A percentile compares a stretch with the other conserved stretches of the same genome.
These are phyloP conservation scores for Schrankia costaestrigalis DNA, from an alignment of 2,888 invertebrate species.

Conservation along the genomic window DNA sequence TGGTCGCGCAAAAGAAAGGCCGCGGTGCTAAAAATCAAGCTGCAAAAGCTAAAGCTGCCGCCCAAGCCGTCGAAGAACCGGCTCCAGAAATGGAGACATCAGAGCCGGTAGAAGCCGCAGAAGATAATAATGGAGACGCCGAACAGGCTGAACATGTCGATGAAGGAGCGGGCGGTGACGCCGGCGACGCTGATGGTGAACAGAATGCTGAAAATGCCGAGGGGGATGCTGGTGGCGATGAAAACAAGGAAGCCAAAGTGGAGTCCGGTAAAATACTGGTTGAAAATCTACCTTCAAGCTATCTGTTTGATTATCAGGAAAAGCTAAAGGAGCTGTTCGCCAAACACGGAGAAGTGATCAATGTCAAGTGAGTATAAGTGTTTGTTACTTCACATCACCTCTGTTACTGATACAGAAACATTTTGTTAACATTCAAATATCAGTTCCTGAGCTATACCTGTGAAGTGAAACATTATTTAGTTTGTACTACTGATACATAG, in stretches of 20 bases:
- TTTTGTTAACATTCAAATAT: slow-evolving; percentile 77
- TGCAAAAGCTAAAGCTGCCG: slow-evolving; percentile 57
- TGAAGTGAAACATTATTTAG: slow-evolving; percentile 24
- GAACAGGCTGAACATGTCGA: slow-evolving; percentile 48
- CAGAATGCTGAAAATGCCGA: slow-evolving; percentile 45
- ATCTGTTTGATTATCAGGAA: slow-evolving; percentile 74
- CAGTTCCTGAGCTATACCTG: slow-evolving; percentile 51
- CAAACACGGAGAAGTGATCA: slow-evolving; percentile 66
- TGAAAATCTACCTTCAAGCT: slow-evolving; percentile 71
- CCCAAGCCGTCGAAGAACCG: slow-evolving; percentile 49
- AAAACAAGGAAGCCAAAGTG: slow-evolving; percentile 66
- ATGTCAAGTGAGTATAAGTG: slow-evolving; percentile 61
- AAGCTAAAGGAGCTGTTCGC: slow-evolving; percentile 75
- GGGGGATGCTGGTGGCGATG: slow-evolving; percentile 43
- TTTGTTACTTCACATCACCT: slow-evolving; percentile 1
- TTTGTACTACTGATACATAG: slow-evolving; percentile 33
- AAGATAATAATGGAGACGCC: slow-evolving; percentile 65
- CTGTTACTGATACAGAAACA: slow-evolving; percentile 16
- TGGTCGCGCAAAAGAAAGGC: slow-evolving; percentile 74
- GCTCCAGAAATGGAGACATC: slow-evolving; percentile 44
- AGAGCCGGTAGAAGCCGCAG: slow-evolving; percentile 41
- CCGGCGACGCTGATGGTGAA: slow-evolving; percentile 33
- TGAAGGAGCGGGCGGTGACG: slow-evolving; percentile 33
- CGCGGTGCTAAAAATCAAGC: slow-evolving; percentile 69
- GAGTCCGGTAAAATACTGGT: slow-evolving; percentile 76